Base-by-base conservation (phyloP, 2,113 vertebrate species). In the Protomyctophum bolini region DNA sequence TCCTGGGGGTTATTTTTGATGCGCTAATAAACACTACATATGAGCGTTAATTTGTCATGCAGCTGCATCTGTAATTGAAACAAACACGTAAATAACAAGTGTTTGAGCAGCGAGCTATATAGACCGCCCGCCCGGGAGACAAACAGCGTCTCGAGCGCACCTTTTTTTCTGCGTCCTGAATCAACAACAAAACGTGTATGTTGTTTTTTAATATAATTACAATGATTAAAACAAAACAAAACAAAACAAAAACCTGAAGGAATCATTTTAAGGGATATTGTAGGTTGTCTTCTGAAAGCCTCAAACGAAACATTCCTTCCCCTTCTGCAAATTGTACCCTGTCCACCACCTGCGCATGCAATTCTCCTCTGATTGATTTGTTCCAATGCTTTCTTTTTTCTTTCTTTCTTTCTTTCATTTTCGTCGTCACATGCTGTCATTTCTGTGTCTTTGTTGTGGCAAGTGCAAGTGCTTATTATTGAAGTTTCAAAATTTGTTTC, bases 31-130 rank as follows among this genome's bases (percentile, higher is more conserved):
- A 88, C 89, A 80, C 82, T 70, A 71, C 69, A 75, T 66, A 48
- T 50, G 72, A 61, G 76, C 81, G 74, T 76, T 83, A 71, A 87
- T 91, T 89, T 86, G 85, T 87, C 87, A 89, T 83, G 88, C 88
- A 84, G 76, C 69, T 50, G 63, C 58, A 61, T 46, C 74, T 29
- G 83, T 88, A 90, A 92, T 91, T 88, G 78, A 87, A 87, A 89
- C 73, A 61, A 89, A 85, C 86, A 75, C 74, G 70, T 83, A 89
- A 88, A 91, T 85, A 84, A 86, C 76, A 78, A 76, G 70, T 84
- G 82, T 85, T 82, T 84, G 76, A 83, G 80, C 85, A 83, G 21
- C 72, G 68, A 48, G 76, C 68, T 72, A 7, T n/a, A 41, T 45
- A 56, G 60, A 33, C 50, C 12, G 10, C 45, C 33, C 29, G 2